Conservation (phyloP, 2,113 vertebrate genomes). For the Myodes glareolus region DNA sequence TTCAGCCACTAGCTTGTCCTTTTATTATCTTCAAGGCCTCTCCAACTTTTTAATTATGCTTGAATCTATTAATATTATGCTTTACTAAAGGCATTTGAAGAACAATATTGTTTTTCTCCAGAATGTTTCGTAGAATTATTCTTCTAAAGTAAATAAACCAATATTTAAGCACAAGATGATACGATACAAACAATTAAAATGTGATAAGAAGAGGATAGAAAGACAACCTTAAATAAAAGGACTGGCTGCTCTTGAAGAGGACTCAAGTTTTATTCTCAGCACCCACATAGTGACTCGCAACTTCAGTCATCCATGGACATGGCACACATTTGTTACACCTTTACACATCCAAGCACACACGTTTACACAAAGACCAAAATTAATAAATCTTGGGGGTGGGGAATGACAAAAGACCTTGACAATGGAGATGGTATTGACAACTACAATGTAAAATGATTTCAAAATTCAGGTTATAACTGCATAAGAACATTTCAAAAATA, state of each 20-base stretch:
- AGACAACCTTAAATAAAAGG: background rate
- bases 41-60: slow-evolving; percentile 16
- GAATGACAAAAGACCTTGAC: background rate
- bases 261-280: background rate
- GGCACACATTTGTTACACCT: background rate
- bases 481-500: slow-evolving; percentile 37
- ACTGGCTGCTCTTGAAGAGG: background rate
- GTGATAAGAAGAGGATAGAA: background rate
- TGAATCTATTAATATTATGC: background rate
- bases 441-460: background rate
- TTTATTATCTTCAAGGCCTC: background rate
- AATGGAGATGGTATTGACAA: background rate
- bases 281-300: background rate
- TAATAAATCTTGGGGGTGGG: background rate
- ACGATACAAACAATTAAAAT: background rate
- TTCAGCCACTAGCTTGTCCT: background rate
- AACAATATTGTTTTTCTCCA: background rate
- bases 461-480: background rate
- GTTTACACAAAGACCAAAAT: background rate
- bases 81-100: slow-evolving; percentile 1
- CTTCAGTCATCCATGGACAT: background rate
- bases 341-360: background rate
- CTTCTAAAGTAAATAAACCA: background rate
- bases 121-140: slow-evolving; percentile 26
- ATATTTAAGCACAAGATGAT: background rate